phyloP scores from a whole-genome alignment of 2,888 invertebrate genomes.

The Marronus borbonicus region DNA sequence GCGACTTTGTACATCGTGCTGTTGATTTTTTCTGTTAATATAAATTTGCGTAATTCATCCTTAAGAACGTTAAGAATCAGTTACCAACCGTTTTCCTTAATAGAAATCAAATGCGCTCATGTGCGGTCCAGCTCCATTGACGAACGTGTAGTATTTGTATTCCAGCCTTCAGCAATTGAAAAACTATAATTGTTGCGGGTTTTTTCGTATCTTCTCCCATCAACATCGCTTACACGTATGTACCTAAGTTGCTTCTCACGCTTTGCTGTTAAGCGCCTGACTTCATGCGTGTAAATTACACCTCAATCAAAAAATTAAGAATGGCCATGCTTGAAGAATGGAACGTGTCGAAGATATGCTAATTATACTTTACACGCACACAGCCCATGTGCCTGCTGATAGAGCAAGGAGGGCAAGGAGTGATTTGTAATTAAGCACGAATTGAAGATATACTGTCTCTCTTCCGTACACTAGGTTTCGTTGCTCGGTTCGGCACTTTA shows the following conservation, averaged over 20 bases:
- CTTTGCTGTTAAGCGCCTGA: conserved; percentile 1
- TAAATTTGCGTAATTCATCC: too few species aligned
- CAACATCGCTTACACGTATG: background rate
- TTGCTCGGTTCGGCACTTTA: background rate
- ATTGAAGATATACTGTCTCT: background rate
- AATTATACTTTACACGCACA: conserved; percentile 38
- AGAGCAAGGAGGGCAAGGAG: background rate
- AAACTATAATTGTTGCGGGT: too few species aligned
- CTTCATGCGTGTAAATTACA: conserved; percentile 31
- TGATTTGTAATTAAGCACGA: conserved; percentile 25
- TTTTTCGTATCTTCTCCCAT: too few species aligned
- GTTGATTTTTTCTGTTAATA: too few species aligned
- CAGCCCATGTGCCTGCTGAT: conserved; percentile 9
- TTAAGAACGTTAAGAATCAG: too few species aligned
- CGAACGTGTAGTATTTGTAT: too few species aligned
- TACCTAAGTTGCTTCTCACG: conserved; percentile 27
- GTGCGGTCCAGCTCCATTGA: too few species aligned
- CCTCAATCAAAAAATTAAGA: conserved; percentile 41
- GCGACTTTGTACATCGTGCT: too few species aligned
- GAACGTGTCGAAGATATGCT: conserved; percentile 42
- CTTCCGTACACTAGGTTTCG: background rate
- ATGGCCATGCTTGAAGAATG: conserved; percentile 31
- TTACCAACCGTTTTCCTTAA: too few species aligned
- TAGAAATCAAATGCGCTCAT: too few species aligned
- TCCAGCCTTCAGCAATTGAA: too few species aligned